Base-by-base conservation (phyloP, 1,140 invertebrate genomes). In the Trachymyrmex septentrionalis region DNA sequence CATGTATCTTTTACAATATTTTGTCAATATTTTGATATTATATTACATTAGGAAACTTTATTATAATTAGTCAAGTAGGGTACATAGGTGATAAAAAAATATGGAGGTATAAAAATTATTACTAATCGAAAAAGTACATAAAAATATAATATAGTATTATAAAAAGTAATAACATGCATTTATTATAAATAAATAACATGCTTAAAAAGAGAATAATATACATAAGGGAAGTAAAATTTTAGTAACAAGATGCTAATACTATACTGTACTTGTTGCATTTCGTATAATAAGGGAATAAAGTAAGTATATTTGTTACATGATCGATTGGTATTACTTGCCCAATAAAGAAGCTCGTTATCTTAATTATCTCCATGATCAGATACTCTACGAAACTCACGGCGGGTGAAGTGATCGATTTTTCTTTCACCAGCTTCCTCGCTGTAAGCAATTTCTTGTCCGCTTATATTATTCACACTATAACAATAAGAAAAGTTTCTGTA, bases 251-350 rank as follows among this genome's bases (percentile, higher is more conserved):
- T 55, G 34, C n/a, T 21, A 55, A n/a, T 57, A 66, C 16, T 44
- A 44, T 44, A 14, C 24, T 27, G 0, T 2, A 48, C 14, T 67
- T 30, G 9, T 67, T 69, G 5, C 19, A 44, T 24, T 71, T 57
- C 81, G 3, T n/a, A 50, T 34, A 6, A 81, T 53, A 91, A 87
- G 85, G 81, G 2, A 57, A 53, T 55, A 84, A 88, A 71, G 73
- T 92, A 61, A 82, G 78, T 19, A 69, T 50, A 78, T 69, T 30
- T 69, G 71, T 3, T 91, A 87, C 50, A 86, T 50, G 19, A 72
- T 88, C 19, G 75, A 91, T 50, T 92, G 91, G 90, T 90, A 91
- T 66, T 73, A 61, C 3, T 44, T 91, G 5, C 85, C 81, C 34
- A 61, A 34, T 12, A 86, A 87, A 78, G 34, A 67, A 57, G 59